phyloP scores from a whole-genome alignment of 2,797 vertebrate genomes.

The Avahi laniger region DNA sequence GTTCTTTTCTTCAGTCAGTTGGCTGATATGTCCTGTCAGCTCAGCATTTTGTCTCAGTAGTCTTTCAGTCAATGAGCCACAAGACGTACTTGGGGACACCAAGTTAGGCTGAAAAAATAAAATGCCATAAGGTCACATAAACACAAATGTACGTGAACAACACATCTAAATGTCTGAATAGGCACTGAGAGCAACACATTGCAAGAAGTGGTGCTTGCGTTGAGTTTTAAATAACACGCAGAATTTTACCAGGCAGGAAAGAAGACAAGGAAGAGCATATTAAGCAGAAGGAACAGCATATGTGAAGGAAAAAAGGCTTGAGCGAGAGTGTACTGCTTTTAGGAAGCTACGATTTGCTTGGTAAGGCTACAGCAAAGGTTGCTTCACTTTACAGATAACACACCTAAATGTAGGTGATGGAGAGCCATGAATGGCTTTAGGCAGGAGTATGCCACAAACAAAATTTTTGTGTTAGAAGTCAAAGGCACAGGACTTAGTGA shows the following conservation, averaged over 20 bases:
- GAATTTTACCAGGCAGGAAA: neutral
- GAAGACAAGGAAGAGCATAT: neutral
- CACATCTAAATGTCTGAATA: neutral
- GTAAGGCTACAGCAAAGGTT: neutral
- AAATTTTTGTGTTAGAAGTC: neutral
- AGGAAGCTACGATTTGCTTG: neutral
- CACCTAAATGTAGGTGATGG: neutral
- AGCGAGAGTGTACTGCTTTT: neutral
- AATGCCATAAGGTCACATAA: neutral
- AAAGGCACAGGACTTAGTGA: neutral
- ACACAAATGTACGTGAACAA: neutral
- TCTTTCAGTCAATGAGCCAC: conserved; percentile 90
- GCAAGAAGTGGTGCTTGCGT: neutral
- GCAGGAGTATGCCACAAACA: neutral
- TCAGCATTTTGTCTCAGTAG: conserved; percentile 96
- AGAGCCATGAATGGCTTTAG: neutral
- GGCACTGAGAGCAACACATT: neutral
- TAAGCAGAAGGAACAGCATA: neutral
- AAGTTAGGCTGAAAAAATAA: conserved; percentile 83
- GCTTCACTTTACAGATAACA: neutral
- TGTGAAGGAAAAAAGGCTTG: neutral
- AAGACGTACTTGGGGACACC: conserved; percentile 82
- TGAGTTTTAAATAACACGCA: neutral
- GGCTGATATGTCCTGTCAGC: conserved; percentile 94
- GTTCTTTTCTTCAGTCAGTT: conserved; percentile 96